A percentile compares a stretch with the other conserved stretches of the same genome.
phyloP scores from a whole-genome alignment of 2,113 vertebrate genomes.

The Pteronura brasiliensis region DNA sequence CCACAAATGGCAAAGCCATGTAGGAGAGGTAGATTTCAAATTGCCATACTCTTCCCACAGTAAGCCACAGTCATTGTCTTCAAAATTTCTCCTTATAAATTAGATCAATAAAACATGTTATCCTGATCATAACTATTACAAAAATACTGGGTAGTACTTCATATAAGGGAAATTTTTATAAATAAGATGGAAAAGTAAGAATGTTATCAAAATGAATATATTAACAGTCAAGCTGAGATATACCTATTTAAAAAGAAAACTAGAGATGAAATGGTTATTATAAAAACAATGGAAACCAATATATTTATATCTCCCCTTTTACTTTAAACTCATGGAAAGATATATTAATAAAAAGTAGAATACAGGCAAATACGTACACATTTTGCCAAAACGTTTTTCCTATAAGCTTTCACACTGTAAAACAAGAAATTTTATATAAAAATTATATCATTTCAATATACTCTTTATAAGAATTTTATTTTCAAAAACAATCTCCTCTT shows the following conservation, averaged over 20 bases:
- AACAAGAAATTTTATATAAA: slow-evolving; percentile 61
- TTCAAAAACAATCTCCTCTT: neutral
- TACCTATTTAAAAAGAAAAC: neutral
- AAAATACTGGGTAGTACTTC: neutral
- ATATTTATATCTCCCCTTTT: neutral
- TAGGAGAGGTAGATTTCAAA: neutral
- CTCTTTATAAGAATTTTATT: neutral
- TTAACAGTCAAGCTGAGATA: neutral
- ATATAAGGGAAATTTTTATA: neutral
- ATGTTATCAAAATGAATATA: neutral
- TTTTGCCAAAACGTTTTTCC: slow-evolving; percentile 97
- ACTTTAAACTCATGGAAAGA: slow-evolving; percentile 8
- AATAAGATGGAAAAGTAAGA: neutral
- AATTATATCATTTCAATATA: neutral
- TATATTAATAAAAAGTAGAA: neutral
- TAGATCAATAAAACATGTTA: neutral
- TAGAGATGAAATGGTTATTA: neutral
- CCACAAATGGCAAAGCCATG: neutral
- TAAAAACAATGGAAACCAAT: slow-evolving; percentile 14
- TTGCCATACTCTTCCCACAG: neutral
- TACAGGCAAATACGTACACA: slow-evolving; percentile 88
- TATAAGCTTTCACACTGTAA: slow-evolving; percentile 94
- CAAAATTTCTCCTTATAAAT: neutral
- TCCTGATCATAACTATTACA: neutral
- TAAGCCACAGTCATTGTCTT: neutral